Evolutionary conservation across 2,113 vertebrate species (phyloP), one percentile per base, ranked within the genome.

Genomic region (Melanostigma gelatinosum): DNA sequence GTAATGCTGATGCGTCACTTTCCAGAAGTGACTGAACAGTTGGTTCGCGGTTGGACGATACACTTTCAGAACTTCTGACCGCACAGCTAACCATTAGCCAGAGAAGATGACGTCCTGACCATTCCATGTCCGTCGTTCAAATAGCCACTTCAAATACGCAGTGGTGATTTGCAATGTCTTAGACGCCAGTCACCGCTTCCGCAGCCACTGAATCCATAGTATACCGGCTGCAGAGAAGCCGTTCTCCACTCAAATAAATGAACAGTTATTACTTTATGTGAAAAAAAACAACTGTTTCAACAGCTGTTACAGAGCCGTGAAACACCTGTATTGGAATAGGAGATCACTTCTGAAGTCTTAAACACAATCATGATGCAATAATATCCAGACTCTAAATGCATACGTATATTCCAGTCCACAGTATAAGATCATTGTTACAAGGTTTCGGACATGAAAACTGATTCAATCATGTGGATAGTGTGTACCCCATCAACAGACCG

Each of bases 1-100:
- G 67, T 55, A 20, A 29, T 27, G 65, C 55, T 27, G 62, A 73
- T 32, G n/a, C 7, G n/a, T 12, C 11, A 10, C 66, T 74, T 70
- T 78, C 50, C 24, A 70, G 27, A 75, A 57, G 57, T 22, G 16
- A 20, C 7, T 4, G 9, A 32, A 40, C 65, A 29, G 46, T 8
- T 58, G 32, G 32, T 32, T 32, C 32, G 32, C 32, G 32, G 32
- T 32, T 32, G 32, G 32, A 32, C 32, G 32, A 27, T 48, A 27
- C 24, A 12, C 8, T 46, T 20, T 8, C 3, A 6, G 8, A 42
- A 55, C 36, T 38, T 8, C 22, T 42, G 10, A 44, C 29, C 52
- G 57, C 27, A 71, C 7, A 20, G 42, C 13, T 60, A 32, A 32
- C n/a, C n/a, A n/a, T 62, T 20, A 10, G 1, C 27, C 5, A 0